Conservation (phyloP, 2,113 vertebrate genomes). For the Leptobrachium ailaonicum region DNA sequence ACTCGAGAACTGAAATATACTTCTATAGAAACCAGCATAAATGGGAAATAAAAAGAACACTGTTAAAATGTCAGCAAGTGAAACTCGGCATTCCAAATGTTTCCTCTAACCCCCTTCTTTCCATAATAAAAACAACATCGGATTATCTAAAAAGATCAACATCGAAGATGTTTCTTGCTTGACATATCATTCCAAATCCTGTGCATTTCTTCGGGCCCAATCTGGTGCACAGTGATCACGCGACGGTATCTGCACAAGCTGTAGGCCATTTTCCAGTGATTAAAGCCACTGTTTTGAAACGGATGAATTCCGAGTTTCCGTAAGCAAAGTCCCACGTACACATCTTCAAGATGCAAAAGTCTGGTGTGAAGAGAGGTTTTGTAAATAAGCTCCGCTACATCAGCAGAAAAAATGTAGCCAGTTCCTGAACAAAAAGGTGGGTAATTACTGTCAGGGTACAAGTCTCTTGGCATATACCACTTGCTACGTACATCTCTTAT, state of each 20-base stretch:
- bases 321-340: conserved; percentile 95
- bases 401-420: conserved; percentile 94
- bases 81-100: conserved; percentile 54
- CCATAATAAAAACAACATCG: conserved; percentile 60
- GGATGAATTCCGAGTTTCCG: conserved; percentile 95
- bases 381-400: conserved; percentile 94
- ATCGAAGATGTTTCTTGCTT: conserved; percentile 97
- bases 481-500: conserved; percentile 98
- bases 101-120: conserved; percentile 8
- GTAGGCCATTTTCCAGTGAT: conserved; percentile 99
- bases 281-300: conserved; percentile 98
- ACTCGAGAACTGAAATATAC: neutral
- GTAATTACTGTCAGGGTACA: conserved; percentile 96
- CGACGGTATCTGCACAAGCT: conserved; percentile 94
- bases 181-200: conserved; percentile 99
- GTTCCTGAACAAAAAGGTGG: conserved; percentile 98
- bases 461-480: conserved; percentile 97
- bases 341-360: conserved; percentile 95
- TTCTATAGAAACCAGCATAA: conserved; percentile 9
- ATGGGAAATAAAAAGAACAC: neutral
- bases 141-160: conserved; percentile 77
- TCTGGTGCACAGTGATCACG: conserved; percentile 96
- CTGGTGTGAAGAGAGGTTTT: conserved; percentile 95
- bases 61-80: conserved; percentile 22
- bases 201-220: conserved; percentile 98